Evolutionary conservation across 2,797 vertebrate species (phyloP), one percentile per base, ranked within the genome.

Genomic region (Periparus ater): DNA sequence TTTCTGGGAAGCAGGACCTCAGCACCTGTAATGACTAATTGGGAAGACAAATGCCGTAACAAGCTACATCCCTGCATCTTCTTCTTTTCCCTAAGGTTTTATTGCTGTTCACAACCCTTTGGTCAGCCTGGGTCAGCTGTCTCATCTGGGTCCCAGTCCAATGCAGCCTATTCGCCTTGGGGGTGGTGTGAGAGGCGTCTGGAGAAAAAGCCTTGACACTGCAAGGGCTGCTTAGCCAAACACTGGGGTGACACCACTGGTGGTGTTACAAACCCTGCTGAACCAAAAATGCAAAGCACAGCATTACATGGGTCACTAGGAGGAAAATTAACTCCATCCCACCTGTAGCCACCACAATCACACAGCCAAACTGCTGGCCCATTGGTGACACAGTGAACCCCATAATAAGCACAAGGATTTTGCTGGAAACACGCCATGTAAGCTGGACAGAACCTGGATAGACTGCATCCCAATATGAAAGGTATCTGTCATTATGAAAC

Each of bases 181-280:
- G 3, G 21, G 3, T 20, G 2, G 2, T 19, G 3, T 20, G 6
- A 70, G 25, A 9, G 8, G 17, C 7, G 17, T 42, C 57, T 25
- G 47, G 5, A 65, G 25, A 65, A 20, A 57, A 81, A 65, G 40
- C 50, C 45, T 71, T 51, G 58, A 48, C 27, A 60, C 19, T 34
- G 9, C 38, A 75, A 88, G 44, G 4, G 25, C 32, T 62, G 48
- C 14, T 54, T 0, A 71, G 27, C 27, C 36, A 32, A 54, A 87
- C 32, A 47, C 18, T 2, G 13, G 7, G 25, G 7, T 21, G 12
- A 25, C 61, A 12, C 8, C 71, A 63, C 7, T 25, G 25, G 3
- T n/a, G 45, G 32, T 26, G 21, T 16, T 38, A 84, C 8, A 27
- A 67, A 62, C 11, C 9, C 23, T 70, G n/a, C 14, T 51, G 47